phyloP scores from a whole-genome alignment of 1,140 invertebrate genomes.

The Pseudomyrmex cubaensis region DNA sequence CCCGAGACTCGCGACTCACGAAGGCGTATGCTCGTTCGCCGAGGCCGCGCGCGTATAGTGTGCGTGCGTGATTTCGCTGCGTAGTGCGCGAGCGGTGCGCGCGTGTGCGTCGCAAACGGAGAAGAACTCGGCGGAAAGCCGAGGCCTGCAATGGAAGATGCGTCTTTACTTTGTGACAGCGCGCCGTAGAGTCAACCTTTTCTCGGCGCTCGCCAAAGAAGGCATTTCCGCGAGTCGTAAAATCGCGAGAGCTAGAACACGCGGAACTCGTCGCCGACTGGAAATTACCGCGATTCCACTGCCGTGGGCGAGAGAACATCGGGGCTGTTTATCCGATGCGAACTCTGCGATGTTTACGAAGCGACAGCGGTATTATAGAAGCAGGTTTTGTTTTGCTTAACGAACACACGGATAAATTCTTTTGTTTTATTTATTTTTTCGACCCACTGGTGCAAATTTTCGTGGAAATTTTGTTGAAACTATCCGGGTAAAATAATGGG shows the following conservation, averaged over 20 bases:
- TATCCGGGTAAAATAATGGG: background rate
- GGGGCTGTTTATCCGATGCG: background rate
- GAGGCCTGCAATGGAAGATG: constrained; percentile 33
- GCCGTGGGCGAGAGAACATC: background rate
- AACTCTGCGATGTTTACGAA: background rate
- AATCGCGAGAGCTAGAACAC: constrained; percentile 2
- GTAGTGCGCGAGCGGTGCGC: background rate
- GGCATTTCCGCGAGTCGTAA: constrained; percentile 36
- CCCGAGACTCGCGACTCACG: constrained; percentile 75
- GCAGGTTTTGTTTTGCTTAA: background rate
- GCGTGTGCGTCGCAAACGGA: constrained; percentile 11
- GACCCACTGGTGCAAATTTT: background rate
- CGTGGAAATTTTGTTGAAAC: background rate
- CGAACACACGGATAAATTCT: background rate
- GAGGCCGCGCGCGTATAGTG: background rate
- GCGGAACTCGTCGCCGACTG: constrained; percentile 21
- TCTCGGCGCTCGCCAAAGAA: background rate
- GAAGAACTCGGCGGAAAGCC: constrained; percentile 25
- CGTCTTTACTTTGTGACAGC: constrained; percentile 62
- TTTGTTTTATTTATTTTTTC: background rate
- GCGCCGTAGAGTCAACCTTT: constrained; percentile 33
- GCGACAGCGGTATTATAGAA: background rate
- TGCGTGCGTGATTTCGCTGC: constrained; percentile 4
- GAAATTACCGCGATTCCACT: background rate
- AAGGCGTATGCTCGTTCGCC: constrained; percentile 70